Evolutionary conservation across 2,797 vertebrate genomes (phyloP).

Genomic region (Manis pentadactyla): DNA sequence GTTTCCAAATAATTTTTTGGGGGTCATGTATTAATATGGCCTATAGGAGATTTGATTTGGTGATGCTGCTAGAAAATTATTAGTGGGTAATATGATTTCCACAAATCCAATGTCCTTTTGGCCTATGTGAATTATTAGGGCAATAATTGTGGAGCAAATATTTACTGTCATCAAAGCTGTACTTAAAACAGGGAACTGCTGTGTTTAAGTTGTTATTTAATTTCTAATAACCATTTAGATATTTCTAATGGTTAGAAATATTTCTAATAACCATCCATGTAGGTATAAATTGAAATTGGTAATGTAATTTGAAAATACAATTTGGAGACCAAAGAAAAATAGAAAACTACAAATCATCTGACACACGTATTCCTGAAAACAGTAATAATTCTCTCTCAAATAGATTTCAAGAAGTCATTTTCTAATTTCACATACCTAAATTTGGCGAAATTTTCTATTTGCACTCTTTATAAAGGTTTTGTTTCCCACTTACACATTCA

Average conservation of each 20-base stretch:
- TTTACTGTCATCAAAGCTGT: constrained; percentile 31
- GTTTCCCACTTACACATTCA: not conserved
- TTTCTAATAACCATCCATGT: not conserved
- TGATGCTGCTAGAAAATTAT: not conserved
- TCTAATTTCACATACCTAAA: not conserved
- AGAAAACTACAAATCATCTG: constrained; percentile 58
- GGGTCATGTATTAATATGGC: not conserved
- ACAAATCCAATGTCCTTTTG: not conserved
- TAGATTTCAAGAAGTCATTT: constrained; percentile 40
- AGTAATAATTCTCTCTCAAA: not conserved
- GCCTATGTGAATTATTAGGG: not conserved
- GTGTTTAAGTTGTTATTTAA: constrained; percentile 64
- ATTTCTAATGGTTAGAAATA: no score
- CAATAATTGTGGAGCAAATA: constrained; percentile 52
- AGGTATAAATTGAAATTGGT: constrained; percentile 67
- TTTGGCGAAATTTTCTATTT: constrained; percentile 58
- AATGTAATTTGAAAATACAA: constrained; percentile 65
- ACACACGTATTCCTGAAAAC: constrained; percentile 32
- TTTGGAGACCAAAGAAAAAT: constrained; percentile 48
- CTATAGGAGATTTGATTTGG: not conserved
- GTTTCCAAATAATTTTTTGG: not conserved
- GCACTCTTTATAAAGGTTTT: not conserved
- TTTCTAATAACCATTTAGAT: no score
- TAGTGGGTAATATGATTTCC: not conserved
- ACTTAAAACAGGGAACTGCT: constrained; percentile 19